These are phyloP conservation scores for Hetaerina titia DNA, from an alignment of 2,888 invertebrate species.

Conservation along the genomic window DNA sequence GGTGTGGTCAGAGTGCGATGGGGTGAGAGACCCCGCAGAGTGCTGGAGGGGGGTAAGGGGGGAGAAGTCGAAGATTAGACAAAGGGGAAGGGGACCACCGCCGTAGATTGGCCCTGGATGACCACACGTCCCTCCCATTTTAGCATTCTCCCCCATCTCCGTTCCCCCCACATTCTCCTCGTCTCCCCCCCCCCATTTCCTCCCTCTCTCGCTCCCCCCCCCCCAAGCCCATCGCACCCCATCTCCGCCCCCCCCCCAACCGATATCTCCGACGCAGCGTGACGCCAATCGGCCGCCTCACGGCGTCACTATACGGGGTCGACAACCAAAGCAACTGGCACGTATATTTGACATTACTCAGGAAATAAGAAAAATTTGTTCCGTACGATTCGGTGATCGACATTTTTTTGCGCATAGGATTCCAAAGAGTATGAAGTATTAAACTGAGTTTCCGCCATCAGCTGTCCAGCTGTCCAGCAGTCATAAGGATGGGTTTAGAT, in stretches of 20 bases:
- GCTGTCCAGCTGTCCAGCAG: no score
- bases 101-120: slow-evolving; percentile 35
- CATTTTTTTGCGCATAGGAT: background rate
- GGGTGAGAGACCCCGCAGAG: background rate
- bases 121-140: slow-evolving; percentile 57
- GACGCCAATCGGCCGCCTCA: background rate
- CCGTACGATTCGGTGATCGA: background rate
- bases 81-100: slow-evolving; percentile 34
- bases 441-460: no score
- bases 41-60: background rate
- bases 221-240: background rate
- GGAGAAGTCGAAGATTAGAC: background rate
- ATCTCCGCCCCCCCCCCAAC: background rate
- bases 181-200: background rate
- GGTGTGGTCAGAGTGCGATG: background rate
- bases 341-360: background rate
- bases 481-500: no score
- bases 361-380: background rate
- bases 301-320: background rate
- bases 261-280: background rate
- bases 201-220: background rate
- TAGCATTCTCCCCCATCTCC: slow-evolving; percentile 19
- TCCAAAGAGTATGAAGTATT: no score
- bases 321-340: background rate
- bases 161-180: background rate